phyloP scores from a whole-genome alignment of 2,797 vertebrate genomes.

The Enteromius mattozi region DNA sequence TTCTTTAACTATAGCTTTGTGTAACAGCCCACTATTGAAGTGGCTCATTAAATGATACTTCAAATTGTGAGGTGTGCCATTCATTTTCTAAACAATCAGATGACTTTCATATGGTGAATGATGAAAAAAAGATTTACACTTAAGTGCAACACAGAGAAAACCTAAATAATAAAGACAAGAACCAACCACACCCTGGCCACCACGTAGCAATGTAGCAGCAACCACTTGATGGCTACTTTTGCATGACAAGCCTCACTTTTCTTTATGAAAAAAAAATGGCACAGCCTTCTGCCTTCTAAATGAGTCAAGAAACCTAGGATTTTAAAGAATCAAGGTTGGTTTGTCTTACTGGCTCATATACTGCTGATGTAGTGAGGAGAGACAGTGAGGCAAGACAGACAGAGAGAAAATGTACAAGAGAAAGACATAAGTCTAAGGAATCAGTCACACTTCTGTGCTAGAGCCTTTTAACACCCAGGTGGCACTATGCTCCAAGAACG shows the following conservation, averaged over 20 bases:
- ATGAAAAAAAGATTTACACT: background rate
- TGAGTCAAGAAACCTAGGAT: background rate
- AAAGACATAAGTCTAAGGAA: conserved; percentile 40
- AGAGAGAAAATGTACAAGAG: conserved; percentile 1
- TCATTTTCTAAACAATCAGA: background rate
- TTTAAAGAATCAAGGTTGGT: background rate
- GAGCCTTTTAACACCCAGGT: conserved; percentile 53
- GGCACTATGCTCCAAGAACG: conserved; percentile 42
- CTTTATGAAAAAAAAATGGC: background rate
- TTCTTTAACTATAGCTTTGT: background rate
- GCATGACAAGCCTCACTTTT: background rate
- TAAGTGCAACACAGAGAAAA: background rate
- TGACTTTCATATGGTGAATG: background rate
- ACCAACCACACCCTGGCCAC: conserved; percentile 3
- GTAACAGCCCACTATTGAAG: background rate
- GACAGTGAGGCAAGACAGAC: conserved; percentile 26
- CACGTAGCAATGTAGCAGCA: background rate
- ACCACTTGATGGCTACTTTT: background rate
- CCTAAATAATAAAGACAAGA: background rate
- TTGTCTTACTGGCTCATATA: conserved; percentile 30
- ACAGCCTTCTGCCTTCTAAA: conserved; percentile 6
- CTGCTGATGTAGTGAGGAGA: conserved; percentile 40
- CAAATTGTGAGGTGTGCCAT: background rate
- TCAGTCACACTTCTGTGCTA: conserved; percentile 53
- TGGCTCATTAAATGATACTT: background rate